Percentiles rank a stretch among this genome's conserved stretches.
Evolutionary conservation across 2,888 invertebrate genomes (phyloP).

Genomic region (Cataglyphis altisquamis): DNA sequence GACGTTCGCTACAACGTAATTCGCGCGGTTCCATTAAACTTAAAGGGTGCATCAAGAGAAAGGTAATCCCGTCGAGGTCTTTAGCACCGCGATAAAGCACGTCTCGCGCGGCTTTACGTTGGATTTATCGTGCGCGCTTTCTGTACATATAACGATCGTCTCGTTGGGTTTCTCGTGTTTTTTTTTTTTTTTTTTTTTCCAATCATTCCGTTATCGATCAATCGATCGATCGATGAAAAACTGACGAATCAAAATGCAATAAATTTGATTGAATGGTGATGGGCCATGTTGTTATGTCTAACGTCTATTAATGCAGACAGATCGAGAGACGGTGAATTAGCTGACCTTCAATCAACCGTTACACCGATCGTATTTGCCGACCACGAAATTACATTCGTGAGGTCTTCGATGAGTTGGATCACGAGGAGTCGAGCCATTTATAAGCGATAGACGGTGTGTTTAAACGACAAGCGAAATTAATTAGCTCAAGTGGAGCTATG

Average conservation of each 20-base stretch:
- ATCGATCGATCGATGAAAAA: slow-evolving; percentile 40
- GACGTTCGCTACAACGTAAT: background rate
- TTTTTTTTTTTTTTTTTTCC: slow-evolving; percentile 21
- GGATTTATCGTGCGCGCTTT: slow-evolving; percentile 50
- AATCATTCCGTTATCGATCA: slow-evolving; percentile 23
- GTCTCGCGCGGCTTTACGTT: slow-evolving; percentile 27
- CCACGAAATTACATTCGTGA: slow-evolving; percentile 58
- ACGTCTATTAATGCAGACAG: slow-evolving; percentile 35
- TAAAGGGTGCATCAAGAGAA: slow-evolving; percentile 41
- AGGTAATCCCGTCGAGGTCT: slow-evolving; percentile 24
- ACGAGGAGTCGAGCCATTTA: slow-evolving; percentile 46
- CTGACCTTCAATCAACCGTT: slow-evolving; percentile 68
- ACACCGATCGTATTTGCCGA: slow-evolving; percentile 60
- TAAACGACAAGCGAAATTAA: slow-evolving; percentile 57
- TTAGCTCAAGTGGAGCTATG: slow-evolving; percentile 28
- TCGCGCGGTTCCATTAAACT: slow-evolving; percentile 26
- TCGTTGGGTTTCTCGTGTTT: slow-evolving; percentile 12
- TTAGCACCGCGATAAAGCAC: slow-evolving; percentile 41
- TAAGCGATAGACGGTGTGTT: slow-evolving; percentile 34
- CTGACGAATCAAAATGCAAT: slow-evolving; percentile 48
- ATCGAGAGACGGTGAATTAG: slow-evolving; percentile 57
- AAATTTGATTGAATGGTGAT: slow-evolving; percentile 4
- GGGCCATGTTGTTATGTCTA: slow-evolving; percentile 42
- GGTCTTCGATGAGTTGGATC: slow-evolving; percentile 50
- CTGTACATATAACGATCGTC: background rate